Conservation (phyloP, 2,888 invertebrate genomes). For the Tipula vernalis region DNA sequence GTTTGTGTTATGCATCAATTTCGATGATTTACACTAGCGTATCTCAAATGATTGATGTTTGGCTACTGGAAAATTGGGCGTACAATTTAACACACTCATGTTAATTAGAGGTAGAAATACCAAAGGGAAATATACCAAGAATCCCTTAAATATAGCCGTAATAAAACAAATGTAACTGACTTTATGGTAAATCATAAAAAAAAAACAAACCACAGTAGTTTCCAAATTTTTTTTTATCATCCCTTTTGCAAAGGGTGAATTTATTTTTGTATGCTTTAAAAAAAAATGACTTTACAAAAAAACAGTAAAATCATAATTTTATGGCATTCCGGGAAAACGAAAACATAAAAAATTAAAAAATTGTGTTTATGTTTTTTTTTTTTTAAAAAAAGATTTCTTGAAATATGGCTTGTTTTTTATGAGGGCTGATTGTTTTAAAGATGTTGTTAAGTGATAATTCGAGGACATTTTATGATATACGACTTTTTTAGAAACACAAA, state of each 20-base stretch:
- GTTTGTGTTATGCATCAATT: background rate
- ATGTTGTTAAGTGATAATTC: background rate
- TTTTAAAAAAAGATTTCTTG: background rate
- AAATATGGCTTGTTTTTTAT: background rate
- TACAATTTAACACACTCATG: background rate
- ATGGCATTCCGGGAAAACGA: background rate
- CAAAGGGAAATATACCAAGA: background rate
- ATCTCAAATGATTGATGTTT: background rate
- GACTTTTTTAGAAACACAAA: background rate
- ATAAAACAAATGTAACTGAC: background rate
- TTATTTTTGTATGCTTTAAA: background rate
- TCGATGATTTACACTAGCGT: background rate
- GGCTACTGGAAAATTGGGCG: background rate
- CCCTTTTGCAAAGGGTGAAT: background rate
- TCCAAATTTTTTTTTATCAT: background rate
- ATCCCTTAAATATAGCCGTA: background rate
- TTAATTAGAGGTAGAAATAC: background rate
- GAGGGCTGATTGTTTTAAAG: background rate
- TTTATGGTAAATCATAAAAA: background rate
- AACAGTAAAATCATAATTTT: background rate
- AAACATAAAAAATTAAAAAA: too few species aligned
- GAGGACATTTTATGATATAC: background rate
- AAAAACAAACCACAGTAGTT: background rate
- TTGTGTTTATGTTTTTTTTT: too few species aligned
- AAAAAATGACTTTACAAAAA: background rate